Percentiles rank a stretch among this genome's conserved stretches.
phyloP scores from a whole-genome alignment of 2,113 vertebrate species.

The Maccullochella peelii region DNA sequence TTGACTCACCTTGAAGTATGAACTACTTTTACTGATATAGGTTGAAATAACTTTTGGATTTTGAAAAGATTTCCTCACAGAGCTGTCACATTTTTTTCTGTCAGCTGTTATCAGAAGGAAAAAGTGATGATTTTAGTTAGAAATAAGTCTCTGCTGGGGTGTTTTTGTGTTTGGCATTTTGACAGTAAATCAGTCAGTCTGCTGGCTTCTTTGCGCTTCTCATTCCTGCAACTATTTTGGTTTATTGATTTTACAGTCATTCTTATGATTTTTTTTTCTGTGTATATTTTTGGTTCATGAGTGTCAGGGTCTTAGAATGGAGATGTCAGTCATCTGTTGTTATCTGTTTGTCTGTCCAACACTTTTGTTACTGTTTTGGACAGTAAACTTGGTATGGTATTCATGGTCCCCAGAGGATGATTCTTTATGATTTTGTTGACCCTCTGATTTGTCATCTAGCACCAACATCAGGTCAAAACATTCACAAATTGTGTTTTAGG shows the following conservation, averaged over 20 bases:
- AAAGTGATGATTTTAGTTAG: conserved; percentile 10
- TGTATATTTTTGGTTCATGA: background rate
- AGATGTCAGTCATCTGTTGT: background rate
- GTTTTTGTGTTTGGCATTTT: conserved; percentile 6
- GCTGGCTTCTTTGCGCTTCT: background rate
- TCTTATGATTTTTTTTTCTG: background rate
- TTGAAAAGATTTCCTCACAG: background rate
- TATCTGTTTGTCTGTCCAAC: background rate
- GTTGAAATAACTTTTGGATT: conserved; percentile 4
- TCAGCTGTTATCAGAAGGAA: conserved; percentile 5
- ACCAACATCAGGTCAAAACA: background rate
- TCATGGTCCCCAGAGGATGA: background rate
- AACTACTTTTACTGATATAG: background rate
- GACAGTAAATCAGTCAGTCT: conserved; percentile 8
- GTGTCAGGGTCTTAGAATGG: background rate
- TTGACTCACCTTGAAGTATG: background rate
- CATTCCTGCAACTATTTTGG: background rate
- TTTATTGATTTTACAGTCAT: background rate
- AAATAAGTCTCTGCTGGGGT: background rate
- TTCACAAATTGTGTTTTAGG: background rate
- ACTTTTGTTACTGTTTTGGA: background rate
- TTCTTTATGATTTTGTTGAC: background rate
- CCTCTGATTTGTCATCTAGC: background rate
- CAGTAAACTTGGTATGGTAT: background rate
- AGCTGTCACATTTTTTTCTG: conserved; percentile 26